A percentile compares a stretch with the other conserved stretches of the same genome.
Evolutionary conservation across 1,140 invertebrate species (phyloP).

Genomic region (Camponotus pennsylvanicus): DNA sequence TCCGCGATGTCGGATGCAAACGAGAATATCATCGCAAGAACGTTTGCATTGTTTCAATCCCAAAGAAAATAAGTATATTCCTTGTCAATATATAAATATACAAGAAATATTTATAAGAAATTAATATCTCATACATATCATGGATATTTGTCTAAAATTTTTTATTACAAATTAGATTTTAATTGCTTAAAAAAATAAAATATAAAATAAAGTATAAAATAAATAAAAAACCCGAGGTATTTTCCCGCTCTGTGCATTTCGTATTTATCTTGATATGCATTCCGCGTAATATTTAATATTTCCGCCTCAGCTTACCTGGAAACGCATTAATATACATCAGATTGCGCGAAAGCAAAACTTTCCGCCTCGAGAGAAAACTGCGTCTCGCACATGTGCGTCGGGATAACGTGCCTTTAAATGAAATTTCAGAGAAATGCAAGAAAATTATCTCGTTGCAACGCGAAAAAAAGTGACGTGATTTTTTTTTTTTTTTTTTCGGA

Average conservation of each 20-base stretch:
- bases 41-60: not conserved
- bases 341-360: constrained; percentile 21
- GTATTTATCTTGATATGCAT: constrained; percentile 7
- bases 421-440: not conserved
- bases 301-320: constrained; percentile 6
- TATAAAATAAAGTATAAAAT: not conserved
- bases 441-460: not conserved
- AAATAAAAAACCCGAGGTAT: constrained; percentile 35
- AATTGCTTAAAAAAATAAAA: not conserved
- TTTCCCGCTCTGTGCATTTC: constrained; percentile 48
- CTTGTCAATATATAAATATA: too few relatives aligned
- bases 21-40: not conserved
- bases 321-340: constrained; percentile 41
- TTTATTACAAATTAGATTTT: too few relatives aligned
- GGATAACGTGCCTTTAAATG: not conserved
- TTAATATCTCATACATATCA: too few relatives aligned
- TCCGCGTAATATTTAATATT: constrained; percentile 21
- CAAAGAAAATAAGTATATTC: not conserved
- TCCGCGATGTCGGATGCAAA: not conserved
- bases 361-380: constrained; percentile 2
- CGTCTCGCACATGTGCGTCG: not conserved
- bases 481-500: constrained; percentile 1
- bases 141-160: too few relatives aligned
- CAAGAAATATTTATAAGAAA: not conserved
- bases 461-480: not conserved